Conservation (phyloP, 2,888 invertebrate species). For the Sinotaia quadrata region DNA sequence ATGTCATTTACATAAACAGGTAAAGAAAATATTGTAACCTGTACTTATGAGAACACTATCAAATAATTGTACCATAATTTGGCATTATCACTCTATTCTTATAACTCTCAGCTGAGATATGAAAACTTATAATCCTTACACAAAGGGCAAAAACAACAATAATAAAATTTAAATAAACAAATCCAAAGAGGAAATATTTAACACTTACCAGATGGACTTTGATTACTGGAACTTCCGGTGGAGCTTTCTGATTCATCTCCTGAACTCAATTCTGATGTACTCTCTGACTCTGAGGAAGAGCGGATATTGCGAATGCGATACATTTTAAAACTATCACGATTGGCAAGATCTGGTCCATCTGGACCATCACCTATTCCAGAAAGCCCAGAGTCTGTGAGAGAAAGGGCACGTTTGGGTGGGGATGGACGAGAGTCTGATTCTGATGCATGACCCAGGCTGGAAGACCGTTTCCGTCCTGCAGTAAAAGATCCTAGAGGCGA, state of each 20-base stretch:
- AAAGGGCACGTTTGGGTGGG: slow-evolving; percentile 59
- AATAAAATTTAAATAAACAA: no score
- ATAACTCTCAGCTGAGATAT: no score
- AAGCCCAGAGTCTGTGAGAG: slow-evolving; percentile 26
- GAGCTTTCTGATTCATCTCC: slow-evolving; percentile 66
- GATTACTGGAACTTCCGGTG: slow-evolving; percentile 56
- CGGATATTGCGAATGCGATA: slow-evolving; percentile 70
- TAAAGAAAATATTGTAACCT: no score
- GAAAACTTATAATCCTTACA: no score
- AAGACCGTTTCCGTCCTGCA: slow-evolving; percentile 55
- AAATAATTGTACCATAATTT: no score
- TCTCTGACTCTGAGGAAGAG: slow-evolving; percentile 65
- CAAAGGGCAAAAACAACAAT: no score
- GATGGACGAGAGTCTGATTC: slow-evolving; percentile 43
- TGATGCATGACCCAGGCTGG: slow-evolving; percentile 45
- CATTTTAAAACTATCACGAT: slow-evolving; percentile 73
- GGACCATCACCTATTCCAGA: slow-evolving; percentile 41
- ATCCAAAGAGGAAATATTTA: background rate
- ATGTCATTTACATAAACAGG: no score
- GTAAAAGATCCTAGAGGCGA: slow-evolving; percentile 41
- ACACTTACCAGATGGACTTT: slow-evolving; percentile 60
- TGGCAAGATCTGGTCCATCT: slow-evolving; percentile 56
- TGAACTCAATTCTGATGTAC: slow-evolving; percentile 64
- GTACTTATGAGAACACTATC: no score
- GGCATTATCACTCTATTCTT: no score